Percentiles rank a stretch among this genome's conserved stretches.
phyloP scores from a whole-genome alignment of 64 coral and sea anemone species.

The Stichodactyla helianthus region DNA sequence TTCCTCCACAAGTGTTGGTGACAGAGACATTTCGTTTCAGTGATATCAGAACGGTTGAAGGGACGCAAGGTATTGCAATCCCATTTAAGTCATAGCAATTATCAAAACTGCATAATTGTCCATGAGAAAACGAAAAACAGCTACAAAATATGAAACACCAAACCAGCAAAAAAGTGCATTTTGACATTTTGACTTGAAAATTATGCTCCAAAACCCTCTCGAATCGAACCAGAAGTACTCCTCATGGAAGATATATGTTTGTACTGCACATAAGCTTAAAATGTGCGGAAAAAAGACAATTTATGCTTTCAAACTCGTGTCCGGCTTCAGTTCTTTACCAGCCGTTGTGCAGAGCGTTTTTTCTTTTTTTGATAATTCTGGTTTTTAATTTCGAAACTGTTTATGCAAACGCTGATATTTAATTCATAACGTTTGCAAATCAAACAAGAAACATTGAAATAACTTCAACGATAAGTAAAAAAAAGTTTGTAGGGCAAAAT shows the following conservation, averaged over 20 bases:
- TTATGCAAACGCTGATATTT: not conserved
- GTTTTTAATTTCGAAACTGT: not conserved
- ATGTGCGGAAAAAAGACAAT: not conserved
- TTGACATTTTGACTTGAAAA: not conserved
- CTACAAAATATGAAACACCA: not conserved
- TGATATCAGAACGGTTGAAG: constrained; percentile 48
- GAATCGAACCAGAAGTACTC: not conserved
- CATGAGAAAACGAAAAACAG: not conserved
- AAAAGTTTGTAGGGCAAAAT: not conserved
- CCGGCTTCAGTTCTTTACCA: not conserved
- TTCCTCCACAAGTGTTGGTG: constrained; percentile 77
- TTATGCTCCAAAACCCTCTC: not conserved
- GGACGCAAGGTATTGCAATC: constrained; percentile 56
- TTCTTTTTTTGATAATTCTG: not conserved
- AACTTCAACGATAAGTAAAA: too few relatives aligned
- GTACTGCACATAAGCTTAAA: not conserved
- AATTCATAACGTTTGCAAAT: not conserved
- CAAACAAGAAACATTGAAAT: not conserved
- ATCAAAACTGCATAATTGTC: constrained; percentile 26
- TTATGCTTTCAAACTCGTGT: too few relatives aligned
- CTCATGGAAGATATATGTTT: not conserved
- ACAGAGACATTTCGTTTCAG: constrained; percentile 47
- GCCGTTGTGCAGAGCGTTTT: not conserved
- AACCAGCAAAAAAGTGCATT: not conserved
- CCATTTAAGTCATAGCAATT: constrained; percentile 50